Conservation (phyloP, 2,888 invertebrate species). For the Ophion costatus region DNA sequence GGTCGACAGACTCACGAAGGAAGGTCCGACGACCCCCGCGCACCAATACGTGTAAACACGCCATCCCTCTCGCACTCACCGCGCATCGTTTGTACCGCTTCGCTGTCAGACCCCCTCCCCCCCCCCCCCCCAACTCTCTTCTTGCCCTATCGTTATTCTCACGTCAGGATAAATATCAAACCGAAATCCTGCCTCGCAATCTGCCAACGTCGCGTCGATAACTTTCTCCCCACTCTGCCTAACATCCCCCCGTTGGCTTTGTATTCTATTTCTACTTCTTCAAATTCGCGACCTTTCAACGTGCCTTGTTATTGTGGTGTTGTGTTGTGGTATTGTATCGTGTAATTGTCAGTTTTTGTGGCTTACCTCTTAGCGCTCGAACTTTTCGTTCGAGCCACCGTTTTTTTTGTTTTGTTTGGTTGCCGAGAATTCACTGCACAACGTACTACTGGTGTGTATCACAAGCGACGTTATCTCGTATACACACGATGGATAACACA, state of each 20-base stretch:
- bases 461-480: constrained; percentile 22
- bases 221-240: not conserved
- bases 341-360: not conserved
- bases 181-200: constrained; percentile 3
- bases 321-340: constrained; percentile 10
- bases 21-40: constrained; percentile 82
- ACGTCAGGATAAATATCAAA: constrained; percentile 20
- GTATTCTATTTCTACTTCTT: not conserved
- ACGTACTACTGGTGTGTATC: constrained; percentile 16
- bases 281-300: not conserved
- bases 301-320: not conserved
- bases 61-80: constrained; percentile 45
- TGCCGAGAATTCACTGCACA: constrained; percentile 55
- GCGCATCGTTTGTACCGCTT: constrained; percentile 10
- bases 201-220: constrained; percentile 29
- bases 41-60: constrained; percentile 55
- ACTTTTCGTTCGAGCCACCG: constrained; percentile 57
- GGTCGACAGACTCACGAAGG: constrained; percentile 80
- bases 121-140: constrained; percentile 30
- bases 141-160: constrained; percentile 24
- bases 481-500: constrained; percentile 31
- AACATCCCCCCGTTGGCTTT: constrained; percentile 5
- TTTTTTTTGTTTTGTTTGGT: constrained; percentile 3
- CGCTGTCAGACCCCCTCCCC: constrained; percentile 23
- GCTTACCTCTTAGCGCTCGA: constrained; percentile 61